Evolutionary conservation across 2,888 invertebrate genomes (phyloP), one percentile per base, ranked within the genome.

Genomic region (Ophion slaviceki): DNA sequence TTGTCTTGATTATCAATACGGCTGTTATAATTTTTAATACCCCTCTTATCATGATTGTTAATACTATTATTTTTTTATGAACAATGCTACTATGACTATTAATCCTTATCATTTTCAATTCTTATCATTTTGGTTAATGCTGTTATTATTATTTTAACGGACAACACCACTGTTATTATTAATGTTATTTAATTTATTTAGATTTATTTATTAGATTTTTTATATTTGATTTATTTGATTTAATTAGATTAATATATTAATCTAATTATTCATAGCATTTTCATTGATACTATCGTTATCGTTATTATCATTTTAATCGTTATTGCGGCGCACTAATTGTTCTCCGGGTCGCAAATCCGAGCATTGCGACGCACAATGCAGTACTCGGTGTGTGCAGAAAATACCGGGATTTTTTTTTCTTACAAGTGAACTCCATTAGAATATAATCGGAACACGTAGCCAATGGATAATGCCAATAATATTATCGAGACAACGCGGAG

Each of bases 381-480:
- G 47, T 14, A 1, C 14, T 47, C 47, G 47, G 10, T 2, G 36
- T 28, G 28, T 8, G 20, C 28, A 79, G 20, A 66, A 84, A 76
- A 66, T 80, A 17, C 17, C 5, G 17, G 77, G 17, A 28, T 47
- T 57, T 32, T 28, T 64, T 57, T 72, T 72, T 75, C 14, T 57
- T 77, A 72, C 71, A 62, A 7, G 20, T 47, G 59, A 76, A 70
- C 45, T 47, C 61, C 76, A 80, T 84, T 84, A 53, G 36, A 64
- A 70, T 45, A 24, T 59, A 72, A 53, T 20, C 64, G 24, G 32
- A 64, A 11, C 32, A 62, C 47, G 40, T n/a, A 79, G 14, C n/a
- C 45, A 71, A 77, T 45, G 66, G 71, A 74, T 78, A 74, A 68
- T 59, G 59, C n/a, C 64, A 59, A 72, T 47, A 82, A 82, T 72